Evolutionary conservation across 2,797 vertebrate species (phyloP), one percentile per base, ranked within the genome.

Genomic region (Sparidentex hasta): DNA sequence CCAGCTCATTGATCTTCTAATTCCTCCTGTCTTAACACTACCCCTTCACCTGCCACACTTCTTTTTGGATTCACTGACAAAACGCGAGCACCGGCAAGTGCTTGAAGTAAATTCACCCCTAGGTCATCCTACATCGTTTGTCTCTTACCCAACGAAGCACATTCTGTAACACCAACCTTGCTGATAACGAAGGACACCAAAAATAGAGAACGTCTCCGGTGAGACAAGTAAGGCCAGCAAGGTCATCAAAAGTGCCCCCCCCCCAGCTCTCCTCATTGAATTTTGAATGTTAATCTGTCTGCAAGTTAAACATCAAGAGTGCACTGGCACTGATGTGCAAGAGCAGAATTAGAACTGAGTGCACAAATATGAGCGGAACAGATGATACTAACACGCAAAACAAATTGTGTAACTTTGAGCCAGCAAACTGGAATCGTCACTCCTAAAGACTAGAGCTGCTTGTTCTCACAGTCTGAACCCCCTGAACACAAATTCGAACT

Each of bases 151-250:
- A 29, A 48, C 20, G 14, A 61, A 61, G 29, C 48, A 51, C 27
- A 57, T 20, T 54, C 64, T 67, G 63, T 63, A 57, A 72, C 73
- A 64, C 23, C 58, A 59, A 68, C 52, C 11, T 41, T 41, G n/a
- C 41, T 47, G 80, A 69, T 65, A 77, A 69, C 13, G 1, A 64
- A 54, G 51, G 51, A 65, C 4, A 20, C 27, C 27, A 55, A 55
- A 69, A 41, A 47, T 17, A 69, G 21, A 72, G 17, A 57, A 65
- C 48, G 56, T 11, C 16, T 70, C 20, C 21, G 14, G 29, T 23
- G 6, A 54, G 61, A 27, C 47, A 23, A 33, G 59, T 65, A n/a
- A 54, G 50, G 18, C 25, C 58, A 50, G 57, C 23, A 41, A 63
- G 64, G 43, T 73, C 70, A 8, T 4, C 27, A 68, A 27, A 58